Conservation (phyloP, 2,888 invertebrate genomes). For the Oscheius sp. region DNA sequence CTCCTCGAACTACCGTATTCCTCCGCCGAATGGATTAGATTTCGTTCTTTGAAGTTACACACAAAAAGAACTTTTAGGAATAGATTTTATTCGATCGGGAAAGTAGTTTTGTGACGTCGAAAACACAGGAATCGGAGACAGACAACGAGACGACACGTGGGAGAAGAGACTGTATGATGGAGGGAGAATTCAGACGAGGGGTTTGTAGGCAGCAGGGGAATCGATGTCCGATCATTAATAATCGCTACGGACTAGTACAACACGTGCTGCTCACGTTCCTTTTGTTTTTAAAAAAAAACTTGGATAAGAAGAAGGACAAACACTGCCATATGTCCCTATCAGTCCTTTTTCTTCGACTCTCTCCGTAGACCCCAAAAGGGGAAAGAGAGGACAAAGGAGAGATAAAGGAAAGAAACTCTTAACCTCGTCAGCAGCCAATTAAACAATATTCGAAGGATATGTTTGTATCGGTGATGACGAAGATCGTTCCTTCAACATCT, state of each 20-base stretch:
- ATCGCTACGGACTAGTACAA: conserved; percentile 8
- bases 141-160: conserved; percentile 18
- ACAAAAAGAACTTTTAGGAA: background rate
- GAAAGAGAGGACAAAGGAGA: background rate
- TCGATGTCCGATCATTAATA: conserved; percentile 10
- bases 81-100: background rate
- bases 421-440: background rate
- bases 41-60: background rate
- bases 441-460: background rate
- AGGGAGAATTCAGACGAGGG: conserved; percentile 9
- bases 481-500: background rate
- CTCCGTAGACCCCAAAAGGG: no score
- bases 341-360: no score
- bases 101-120: conserved; percentile 9
- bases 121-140: conserved; percentile 19
- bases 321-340: no score
- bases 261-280: no score
- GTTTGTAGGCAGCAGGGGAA: background rate
- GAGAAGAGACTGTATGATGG: conserved; percentile 6
- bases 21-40: conserved; percentile 12
- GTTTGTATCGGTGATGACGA: background rate
- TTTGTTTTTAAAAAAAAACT: no score
- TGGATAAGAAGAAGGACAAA: no score
- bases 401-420: background rate
- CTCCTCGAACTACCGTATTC: conserved; percentile 2